Evolutionary conservation across 2,888 invertebrate species (phyloP), one percentile per base, ranked within the genome.

Genomic region (Chaetogeoica ovagalla): DNA sequence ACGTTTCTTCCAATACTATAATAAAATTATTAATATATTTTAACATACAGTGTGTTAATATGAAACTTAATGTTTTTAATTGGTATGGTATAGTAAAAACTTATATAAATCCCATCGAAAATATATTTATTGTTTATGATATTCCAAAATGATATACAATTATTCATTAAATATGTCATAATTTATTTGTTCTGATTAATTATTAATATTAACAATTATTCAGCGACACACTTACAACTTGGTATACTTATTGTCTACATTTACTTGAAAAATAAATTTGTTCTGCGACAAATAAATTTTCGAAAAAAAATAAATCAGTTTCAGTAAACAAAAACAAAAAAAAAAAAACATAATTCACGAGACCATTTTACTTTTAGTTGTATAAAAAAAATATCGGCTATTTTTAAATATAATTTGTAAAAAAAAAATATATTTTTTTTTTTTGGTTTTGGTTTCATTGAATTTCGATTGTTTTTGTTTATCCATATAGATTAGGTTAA

Each of bases 91-190:
- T 66, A 48, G 21, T 21, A 52, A 57, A 17, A 52, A 60, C 30
- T 30, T 2, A 30, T 30, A 30, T 62, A 48, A 72, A 59, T 62
- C 8, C 62, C 62, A 48, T 60, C 8, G 37, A 63, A 74, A 74
- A 74, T 74, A 74, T 74, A 74, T 74, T 65, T 74, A 65, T 73
- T 65, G 17, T 65, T 65, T 52, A 73, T 52, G 21, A 74, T 2
- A 39, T 17, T 63, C 11, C 37, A 63, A 65, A 74, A 65, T 65
- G 1, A 65, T 74, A 21, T 73, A 74, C 6, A 63, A 52, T 63
- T 60, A 60, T 72, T 74, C 5, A 65, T 55, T 39, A 15, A 65
- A 55, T 72, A 62, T n/a, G 62, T 55, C 17, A 55, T 74, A 55
- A 55, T 63, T 72, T 73, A 73, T 52, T 48, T 21, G 37, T 39